A percentile compares a stretch with the other conserved stretches of the same genome.
These are phyloP conservation scores for Cheirogaleus major DNA, from an alignment of 2,797 vertebrate genomes.

Conservation along the genomic window DNA sequence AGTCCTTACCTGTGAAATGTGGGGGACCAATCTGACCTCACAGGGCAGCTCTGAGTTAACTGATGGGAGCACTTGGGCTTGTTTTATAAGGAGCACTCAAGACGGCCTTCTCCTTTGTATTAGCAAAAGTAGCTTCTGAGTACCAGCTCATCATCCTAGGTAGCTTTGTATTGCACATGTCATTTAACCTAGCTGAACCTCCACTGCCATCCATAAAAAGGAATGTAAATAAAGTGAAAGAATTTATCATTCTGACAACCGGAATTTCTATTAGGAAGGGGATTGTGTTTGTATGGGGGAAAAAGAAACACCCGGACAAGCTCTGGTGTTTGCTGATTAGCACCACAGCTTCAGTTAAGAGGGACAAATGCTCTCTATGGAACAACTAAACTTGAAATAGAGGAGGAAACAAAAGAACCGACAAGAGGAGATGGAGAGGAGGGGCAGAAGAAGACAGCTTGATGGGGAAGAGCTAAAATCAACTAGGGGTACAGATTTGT, in stretches of 20 bases:
- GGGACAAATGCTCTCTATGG: background rate
- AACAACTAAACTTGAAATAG: background rate
- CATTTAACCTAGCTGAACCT: background rate
- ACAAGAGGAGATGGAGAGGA: background rate
- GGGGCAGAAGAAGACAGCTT: background rate
- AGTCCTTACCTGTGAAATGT: background rate
- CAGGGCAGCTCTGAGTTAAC: background rate
- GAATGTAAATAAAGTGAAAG: background rate
- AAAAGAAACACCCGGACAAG: background rate
- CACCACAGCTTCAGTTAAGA: background rate
- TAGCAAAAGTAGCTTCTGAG: background rate
- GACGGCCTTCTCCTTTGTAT: background rate
- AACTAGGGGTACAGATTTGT: background rate
- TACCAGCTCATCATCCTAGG: background rate
- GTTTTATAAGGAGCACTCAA: background rate
- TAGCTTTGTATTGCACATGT: background rate
- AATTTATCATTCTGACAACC: conserved; percentile 4
- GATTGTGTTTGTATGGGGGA: background rate
- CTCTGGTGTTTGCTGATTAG: background rate
- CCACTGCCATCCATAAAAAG: background rate
- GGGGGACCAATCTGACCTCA: background rate
- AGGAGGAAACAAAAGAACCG: background rate
- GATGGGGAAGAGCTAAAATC: background rate
- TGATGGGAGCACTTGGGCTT: accelerated
- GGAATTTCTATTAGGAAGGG: conserved; percentile 11